Evolutionary conservation across 2,113 vertebrate species (phyloP).

Genomic region (Seriola rivoliana): DNA sequence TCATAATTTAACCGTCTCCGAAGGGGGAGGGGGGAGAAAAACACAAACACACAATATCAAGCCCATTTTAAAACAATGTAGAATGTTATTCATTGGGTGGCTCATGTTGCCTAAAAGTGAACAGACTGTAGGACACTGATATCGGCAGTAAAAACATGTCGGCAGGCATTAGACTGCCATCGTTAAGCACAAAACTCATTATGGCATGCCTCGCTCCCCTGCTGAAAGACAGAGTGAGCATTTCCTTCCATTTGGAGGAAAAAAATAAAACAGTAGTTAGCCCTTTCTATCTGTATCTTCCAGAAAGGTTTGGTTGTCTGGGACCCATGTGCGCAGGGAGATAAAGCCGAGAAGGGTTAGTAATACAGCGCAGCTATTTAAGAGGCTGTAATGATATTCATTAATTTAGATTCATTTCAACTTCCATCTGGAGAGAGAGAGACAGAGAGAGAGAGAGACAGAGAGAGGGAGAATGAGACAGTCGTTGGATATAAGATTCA

Average conservation of each 20-base stretch:
- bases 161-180: constrained; percentile 69
- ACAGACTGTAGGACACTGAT: constrained; percentile 73
- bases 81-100: constrained; percentile 56
- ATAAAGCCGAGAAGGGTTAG: constrained; percentile 77
- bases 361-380: constrained; percentile 74
- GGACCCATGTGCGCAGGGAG: constrained; percentile 76
- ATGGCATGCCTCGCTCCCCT: constrained; percentile 62
- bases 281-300: constrained; percentile 73
- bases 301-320: constrained; percentile 72
- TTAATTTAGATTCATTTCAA: constrained; percentile 83
- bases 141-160: constrained; percentile 75
- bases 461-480: constrained; percentile 6
- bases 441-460: constrained; percentile 14
- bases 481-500: constrained; percentile 52
- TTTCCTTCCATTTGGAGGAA: constrained; percentile 50
- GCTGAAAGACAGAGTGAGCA: constrained; percentile 69
- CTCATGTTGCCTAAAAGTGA: constrained; percentile 63
- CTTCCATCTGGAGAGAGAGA: constrained; percentile 58
- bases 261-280: constrained; percentile 59
- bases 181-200: constrained; percentile 78
- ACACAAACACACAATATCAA: constrained; percentile 45
- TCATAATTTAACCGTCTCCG: constrained; percentile 57
- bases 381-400: constrained; percentile 82
- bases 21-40: background rate
- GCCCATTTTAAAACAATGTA: constrained; percentile 57